Percentiles rank a stretch among this genome's conserved stretches.
Conservation (phyloP, 2,888 invertebrate species). For the Deilephila porcellus region DNA sequence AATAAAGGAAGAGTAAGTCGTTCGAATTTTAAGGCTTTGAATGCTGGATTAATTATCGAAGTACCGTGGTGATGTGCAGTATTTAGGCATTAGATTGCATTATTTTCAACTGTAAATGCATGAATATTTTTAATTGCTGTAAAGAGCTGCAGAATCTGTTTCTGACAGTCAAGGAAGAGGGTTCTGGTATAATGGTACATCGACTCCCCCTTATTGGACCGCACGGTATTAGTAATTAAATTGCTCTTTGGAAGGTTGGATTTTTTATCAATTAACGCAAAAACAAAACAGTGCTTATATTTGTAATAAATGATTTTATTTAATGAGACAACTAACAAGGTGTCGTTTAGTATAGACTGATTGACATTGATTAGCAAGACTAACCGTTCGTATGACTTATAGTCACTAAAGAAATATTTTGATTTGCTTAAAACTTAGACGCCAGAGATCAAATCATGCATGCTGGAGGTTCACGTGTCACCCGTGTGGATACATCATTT, state of each 20-base stretch:
- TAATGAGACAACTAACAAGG: background rate
- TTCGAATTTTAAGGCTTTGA: slow-evolving; percentile 67
- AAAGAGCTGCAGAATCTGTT: slow-evolving; percentile 1
- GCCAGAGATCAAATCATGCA: slow-evolving; percentile 2
- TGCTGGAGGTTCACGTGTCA: slow-evolving; percentile 16
- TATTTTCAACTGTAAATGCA: slow-evolving; percentile 33
- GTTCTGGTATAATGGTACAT: slow-evolving; percentile 14
- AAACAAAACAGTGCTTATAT: slow-evolving; percentile 18
- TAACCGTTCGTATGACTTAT: slow-evolving; percentile 17
- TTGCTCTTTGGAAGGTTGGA: background rate
- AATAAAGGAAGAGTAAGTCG: slow-evolving; percentile 78
- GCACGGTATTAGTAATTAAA: slow-evolving; percentile 1
- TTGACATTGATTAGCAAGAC: background rate
- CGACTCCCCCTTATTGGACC: background rate
- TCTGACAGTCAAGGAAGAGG: background rate
- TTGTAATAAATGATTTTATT: background rate
- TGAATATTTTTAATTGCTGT: slow-evolving; percentile 29
- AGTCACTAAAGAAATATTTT: slow-evolving; percentile 28
- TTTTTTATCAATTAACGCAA: background rate
- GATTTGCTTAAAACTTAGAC: slow-evolving; percentile 23
- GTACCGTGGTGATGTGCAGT: slow-evolving; percentile 53
- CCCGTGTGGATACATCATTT: slow-evolving; percentile 16
- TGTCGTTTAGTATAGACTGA: background rate
- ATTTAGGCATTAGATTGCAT: slow-evolving; percentile 41
- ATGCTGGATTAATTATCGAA: slow-evolving; percentile 66